Conservation (phyloP, 2,888 invertebrate genomes). For the Hydropsyche betteni region DNA sequence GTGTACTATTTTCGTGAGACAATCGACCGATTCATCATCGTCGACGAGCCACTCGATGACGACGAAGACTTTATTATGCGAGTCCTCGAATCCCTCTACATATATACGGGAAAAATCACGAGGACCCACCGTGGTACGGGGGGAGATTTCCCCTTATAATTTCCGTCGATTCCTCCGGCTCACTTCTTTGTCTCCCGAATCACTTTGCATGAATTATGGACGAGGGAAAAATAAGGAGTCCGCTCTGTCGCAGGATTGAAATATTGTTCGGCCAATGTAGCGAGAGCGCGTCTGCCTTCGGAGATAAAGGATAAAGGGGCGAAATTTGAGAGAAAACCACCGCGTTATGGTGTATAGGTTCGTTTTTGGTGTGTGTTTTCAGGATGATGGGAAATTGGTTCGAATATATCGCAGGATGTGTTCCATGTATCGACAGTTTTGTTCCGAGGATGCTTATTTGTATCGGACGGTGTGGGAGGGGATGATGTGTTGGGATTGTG, state of each 20-base stretch:
- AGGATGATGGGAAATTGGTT: too few species aligned
- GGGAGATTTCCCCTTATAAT: constrained; percentile 19
- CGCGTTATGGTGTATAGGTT: too few species aligned
- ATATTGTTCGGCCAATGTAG: constrained; percentile 38
- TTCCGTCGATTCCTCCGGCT: constrained; percentile 34
- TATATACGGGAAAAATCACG: background rate
- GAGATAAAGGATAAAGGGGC: constrained; percentile 26
- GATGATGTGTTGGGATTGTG: too few species aligned
- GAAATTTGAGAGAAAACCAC: too few species aligned
- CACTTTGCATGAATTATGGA: constrained; percentile 47
- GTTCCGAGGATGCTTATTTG: too few species aligned
- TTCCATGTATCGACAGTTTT: too few species aligned
- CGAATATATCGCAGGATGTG: too few species aligned
- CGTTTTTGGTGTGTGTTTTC: too few species aligned
- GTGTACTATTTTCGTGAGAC: background rate
- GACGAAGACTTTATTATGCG: constrained; percentile 40
- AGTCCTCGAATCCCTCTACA: constrained; percentile 17
- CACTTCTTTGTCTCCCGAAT: constrained; percentile 43
- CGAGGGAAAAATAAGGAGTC: constrained; percentile 21
- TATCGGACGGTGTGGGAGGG: too few species aligned
- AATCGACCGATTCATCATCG: constrained; percentile 41
- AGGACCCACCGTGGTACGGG: background rate
- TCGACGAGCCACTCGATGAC: constrained; percentile 37
- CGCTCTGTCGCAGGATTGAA: constrained; percentile 34
- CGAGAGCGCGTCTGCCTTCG: constrained; percentile 20